Conservation (phyloP, 1,140 invertebrate species). For the Halyomorpha halys region DNA sequence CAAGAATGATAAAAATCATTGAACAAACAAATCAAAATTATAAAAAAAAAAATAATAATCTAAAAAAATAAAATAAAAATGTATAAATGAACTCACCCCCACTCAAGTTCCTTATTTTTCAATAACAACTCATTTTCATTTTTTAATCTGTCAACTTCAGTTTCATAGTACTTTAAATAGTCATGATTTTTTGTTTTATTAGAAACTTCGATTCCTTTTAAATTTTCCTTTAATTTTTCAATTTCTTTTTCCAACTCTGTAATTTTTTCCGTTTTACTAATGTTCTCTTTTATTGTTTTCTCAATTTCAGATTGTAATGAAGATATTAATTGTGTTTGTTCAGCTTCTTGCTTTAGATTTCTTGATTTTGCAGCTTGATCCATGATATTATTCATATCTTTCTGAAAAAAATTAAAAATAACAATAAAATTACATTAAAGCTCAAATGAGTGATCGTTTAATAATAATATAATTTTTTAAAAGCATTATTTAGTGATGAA, state of each 20-base stretch:
- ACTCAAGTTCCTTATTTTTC: constrained; percentile 21
- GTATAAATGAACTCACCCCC: constrained; percentile 5
- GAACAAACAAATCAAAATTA: too few species aligned
- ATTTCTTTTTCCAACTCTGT: constrained; percentile 20
- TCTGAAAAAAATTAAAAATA: too few species aligned
- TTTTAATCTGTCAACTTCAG: constrained; percentile 20
- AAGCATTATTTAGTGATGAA: too few species aligned
- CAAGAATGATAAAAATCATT: too few species aligned
- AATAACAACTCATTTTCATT: constrained; percentile 16
- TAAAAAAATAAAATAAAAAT: too few species aligned
- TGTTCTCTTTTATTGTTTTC: background rate
- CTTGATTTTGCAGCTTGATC: background rate
- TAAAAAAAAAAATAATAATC: background rate
- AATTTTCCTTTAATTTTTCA: constrained; percentile 14
- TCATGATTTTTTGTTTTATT: constrained; percentile 17
- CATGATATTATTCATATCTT: background rate
- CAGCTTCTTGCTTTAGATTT: background rate
- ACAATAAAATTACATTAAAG: too few species aligned
- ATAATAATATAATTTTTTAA: too few species aligned
- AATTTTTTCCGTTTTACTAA: background rate
- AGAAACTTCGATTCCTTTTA: constrained; percentile 8
- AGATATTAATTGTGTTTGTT: background rate
- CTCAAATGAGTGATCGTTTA: too few species aligned
- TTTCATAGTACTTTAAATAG: constrained; percentile 24
- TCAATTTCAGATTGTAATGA: background rate